Conservation (phyloP, 2,113 vertebrate species). For the Pitta sordida region DNA sequence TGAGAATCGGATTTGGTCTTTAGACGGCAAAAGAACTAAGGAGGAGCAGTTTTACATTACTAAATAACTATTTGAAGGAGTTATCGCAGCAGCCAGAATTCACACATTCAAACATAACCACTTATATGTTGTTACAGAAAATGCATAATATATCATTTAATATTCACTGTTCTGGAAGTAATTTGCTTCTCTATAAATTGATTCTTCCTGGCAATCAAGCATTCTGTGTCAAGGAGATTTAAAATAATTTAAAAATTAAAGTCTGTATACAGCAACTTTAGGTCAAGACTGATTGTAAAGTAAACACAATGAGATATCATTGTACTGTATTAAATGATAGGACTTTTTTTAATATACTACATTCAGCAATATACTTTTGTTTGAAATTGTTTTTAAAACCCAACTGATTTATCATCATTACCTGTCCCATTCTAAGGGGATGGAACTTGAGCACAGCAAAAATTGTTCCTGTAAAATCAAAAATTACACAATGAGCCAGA, state of each 20-base stretch:
- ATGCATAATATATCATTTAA: conserved; percentile 36
- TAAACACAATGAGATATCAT: neutral
- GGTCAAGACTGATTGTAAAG: conserved; percentile 46
- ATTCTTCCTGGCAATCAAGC: conserved; percentile 51
- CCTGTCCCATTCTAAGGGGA: neutral
- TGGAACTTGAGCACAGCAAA: neutral
- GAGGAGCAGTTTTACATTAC: conserved; percentile 3
- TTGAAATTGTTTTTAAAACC: neutral
- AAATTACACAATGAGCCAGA: neutral
- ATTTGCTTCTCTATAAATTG: conserved; percentile 21
- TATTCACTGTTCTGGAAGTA: conserved; percentile 36
- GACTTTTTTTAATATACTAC: neutral
- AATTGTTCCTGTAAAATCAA: neutral
- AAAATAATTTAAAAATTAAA: neutral
- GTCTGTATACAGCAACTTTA: conserved; percentile 12
- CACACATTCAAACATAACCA: conserved; percentile 13
- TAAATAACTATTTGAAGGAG: neutral
- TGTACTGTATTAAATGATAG: neutral
- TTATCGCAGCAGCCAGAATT: neutral
- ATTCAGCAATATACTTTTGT: no score
- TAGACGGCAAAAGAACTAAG: neutral
- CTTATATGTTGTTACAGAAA: conserved; percentile 38
- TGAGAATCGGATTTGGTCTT: neutral
- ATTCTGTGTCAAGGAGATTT: conserved; percentile 21
- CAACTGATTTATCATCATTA: neutral